Percentiles rank a stretch among this genome's conserved stretches.
phyloP scores from a whole-genome alignment of 1,140 invertebrate genomes.

The Drosophila sp. region DNA sequence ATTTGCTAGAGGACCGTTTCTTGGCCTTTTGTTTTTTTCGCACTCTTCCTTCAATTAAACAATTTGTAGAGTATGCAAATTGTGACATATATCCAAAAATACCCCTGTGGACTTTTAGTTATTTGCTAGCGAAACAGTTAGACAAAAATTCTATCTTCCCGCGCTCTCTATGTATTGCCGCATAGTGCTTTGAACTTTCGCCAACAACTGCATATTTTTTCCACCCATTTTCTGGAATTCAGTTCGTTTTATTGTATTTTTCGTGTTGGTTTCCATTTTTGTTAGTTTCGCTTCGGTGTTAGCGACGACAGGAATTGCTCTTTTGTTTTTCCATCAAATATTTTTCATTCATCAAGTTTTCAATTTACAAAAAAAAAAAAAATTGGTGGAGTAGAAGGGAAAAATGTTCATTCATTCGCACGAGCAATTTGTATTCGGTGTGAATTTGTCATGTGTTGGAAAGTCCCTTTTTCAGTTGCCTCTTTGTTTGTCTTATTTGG shows the following conservation, averaged over 20 bases:
- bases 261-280: slow-evolving; percentile 30
- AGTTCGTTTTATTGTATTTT: slow-evolving; percentile 26
- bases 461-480: slow-evolving; percentile 27
- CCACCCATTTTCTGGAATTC: neutral
- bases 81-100: neutral
- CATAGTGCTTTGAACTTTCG: slow-evolving; percentile 49
- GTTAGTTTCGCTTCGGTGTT: slow-evolving; percentile 16
- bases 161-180: slow-evolving; percentile 10
- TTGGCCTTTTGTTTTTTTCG: no score
- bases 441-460: slow-evolving; percentile 78
- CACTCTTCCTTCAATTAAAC: no score
- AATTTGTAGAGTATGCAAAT: neutral
- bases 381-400: neutral
- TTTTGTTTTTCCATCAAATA: slow-evolving; percentile 81
- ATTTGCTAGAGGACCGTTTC: no score
- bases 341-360: slow-evolving; percentile 82
- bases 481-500: slow-evolving; percentile 44
- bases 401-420: slow-evolving; percentile 81
- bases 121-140: slow-evolving; percentile 31
- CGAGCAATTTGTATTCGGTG: slow-evolving; percentile 80
- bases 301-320: slow-evolving; percentile 58
- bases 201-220: slow-evolving; percentile 34
- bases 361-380: slow-evolving; percentile 62
- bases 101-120: slow-evolving; percentile 24
- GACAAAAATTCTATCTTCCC: slow-evolving; percentile 35